Evolutionary conservation across 2,888 invertebrate genomes (phyloP).

Genomic region (Crossocerus cetratus): DNA sequence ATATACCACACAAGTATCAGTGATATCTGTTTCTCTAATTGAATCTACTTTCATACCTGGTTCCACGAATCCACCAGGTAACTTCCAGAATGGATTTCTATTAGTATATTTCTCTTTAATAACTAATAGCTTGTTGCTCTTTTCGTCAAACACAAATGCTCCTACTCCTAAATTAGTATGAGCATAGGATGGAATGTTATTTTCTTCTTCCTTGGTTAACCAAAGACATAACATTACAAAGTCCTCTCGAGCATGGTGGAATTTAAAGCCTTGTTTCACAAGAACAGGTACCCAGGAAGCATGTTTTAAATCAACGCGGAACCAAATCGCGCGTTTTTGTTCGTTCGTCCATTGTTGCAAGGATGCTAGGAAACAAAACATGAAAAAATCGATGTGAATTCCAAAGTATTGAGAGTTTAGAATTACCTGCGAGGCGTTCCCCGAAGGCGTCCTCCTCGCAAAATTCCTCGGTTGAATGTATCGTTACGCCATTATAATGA

Average conservation of each 20-base stretch:
- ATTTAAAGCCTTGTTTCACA: slow-evolving; percentile 88
- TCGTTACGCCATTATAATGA: slow-evolving; percentile 86
- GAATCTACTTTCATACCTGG: slow-evolving; percentile 78
- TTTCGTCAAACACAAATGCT: slow-evolving; percentile 88
- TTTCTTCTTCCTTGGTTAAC: slow-evolving; percentile 82
- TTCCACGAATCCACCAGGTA: slow-evolving; percentile 95
- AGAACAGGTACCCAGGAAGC: slow-evolving; percentile 87
- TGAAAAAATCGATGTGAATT: neutral
- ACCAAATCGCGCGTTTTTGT: slow-evolving; percentile 88
- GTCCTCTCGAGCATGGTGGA: slow-evolving; percentile 90
- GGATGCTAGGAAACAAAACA: slow-evolving; percentile 80
- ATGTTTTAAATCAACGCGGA: slow-evolving; percentile 84
- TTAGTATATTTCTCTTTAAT: slow-evolving; percentile 84
- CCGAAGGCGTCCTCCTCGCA: slow-evolving; percentile 79
- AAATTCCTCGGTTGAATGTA: slow-evolving; percentile 81
- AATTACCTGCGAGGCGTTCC: slow-evolving; percentile 80
- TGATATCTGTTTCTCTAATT: neutral
- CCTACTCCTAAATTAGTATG: slow-evolving; percentile 92
- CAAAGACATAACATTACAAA: slow-evolving; percentile 90
- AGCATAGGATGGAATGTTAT: slow-evolving; percentile 87
- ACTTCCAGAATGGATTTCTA: slow-evolving; percentile 82
- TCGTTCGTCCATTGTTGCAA: slow-evolving; percentile 82
- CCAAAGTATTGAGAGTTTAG: neutral
- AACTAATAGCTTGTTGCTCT: slow-evolving; percentile 85
- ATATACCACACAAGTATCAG: neutral